phyloP scores from a whole-genome alignment of 1,140 invertebrate genomes.

The Lethocerus indicus region DNA sequence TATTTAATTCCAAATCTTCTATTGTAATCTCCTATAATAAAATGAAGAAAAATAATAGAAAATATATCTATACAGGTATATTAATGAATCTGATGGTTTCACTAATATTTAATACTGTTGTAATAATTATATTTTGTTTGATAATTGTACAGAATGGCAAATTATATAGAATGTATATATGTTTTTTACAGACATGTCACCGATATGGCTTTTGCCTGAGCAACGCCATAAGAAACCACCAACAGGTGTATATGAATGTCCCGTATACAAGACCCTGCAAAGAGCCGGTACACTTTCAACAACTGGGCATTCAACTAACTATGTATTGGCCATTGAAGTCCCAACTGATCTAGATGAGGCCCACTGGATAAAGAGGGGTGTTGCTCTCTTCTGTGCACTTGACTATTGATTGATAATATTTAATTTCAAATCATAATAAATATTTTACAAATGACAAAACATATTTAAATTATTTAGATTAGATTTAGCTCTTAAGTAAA shows the following conservation, averaged over 20 bases:
- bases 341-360: slow-evolving; percentile 44
- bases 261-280: slow-evolving; percentile 76
- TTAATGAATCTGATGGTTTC: not conserved
- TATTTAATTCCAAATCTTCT: not conserved
- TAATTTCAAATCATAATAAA: no score
- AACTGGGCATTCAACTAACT: slow-evolving; percentile 85
- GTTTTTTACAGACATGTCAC: not conserved
- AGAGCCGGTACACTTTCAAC: slow-evolving; percentile 66
- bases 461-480: no score
- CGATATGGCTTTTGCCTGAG: not conserved
- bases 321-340: slow-evolving; percentile 60
- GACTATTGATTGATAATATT: slow-evolving; percentile 36
- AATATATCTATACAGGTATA: not conserved
- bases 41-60: not conserved
- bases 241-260: slow-evolving; percentile 48
- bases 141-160: not conserved
- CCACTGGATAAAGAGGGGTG: slow-evolving; percentile 80
- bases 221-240: not conserved
- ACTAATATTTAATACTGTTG: not conserved
- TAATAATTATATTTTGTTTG: not conserved
- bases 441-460: no score
- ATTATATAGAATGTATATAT: not conserved
- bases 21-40: not conserved
- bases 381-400: slow-evolving; percentile 68
- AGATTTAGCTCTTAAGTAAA: no score